Evolutionary conservation across 2,797 vertebrate genomes (phyloP).

Genomic region (Australoheros facetus): DNA sequence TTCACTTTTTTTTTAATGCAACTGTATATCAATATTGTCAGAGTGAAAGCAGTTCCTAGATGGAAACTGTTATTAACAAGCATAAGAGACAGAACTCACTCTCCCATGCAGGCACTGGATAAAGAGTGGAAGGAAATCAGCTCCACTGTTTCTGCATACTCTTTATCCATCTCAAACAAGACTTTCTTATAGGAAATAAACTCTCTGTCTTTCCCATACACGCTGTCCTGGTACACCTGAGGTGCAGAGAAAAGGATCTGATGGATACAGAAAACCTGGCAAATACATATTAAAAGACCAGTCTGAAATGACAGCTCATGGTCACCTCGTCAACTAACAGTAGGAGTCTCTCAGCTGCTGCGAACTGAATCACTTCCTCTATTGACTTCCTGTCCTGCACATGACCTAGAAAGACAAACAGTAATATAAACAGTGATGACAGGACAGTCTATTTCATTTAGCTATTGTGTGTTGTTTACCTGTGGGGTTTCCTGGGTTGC

Average conservation of each 20-base stretch:
- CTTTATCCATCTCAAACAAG: slow-evolving; percentile 83
- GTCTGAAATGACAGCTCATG: neutral
- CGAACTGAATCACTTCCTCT: slow-evolving; percentile 85
- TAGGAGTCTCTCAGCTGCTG: slow-evolving; percentile 83
- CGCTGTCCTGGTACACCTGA: slow-evolving; percentile 86
- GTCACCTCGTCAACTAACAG: slow-evolving; percentile 88
- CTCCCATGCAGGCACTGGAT: slow-evolving; percentile 83
- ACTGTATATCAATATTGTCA: too few relatives aligned
- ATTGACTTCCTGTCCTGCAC: slow-evolving; percentile 86
- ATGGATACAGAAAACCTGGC: neutral
- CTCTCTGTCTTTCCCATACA: slow-evolving; percentile 73
- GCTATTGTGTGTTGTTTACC: slow-evolving; percentile 47
- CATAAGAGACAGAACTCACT: slow-evolving; percentile 78
- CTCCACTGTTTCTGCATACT: slow-evolving; percentile 74
- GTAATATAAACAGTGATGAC: neutral
- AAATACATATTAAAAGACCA: neutral
- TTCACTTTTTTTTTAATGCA: too few relatives aligned
- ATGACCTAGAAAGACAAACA: slow-evolving; percentile 76
- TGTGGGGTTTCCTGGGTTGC: slow-evolving; percentile 80
- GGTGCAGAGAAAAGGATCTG: neutral
- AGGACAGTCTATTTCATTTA: neutral
- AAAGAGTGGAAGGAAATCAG: slow-evolving; percentile 85
- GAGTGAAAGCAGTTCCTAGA: too few relatives aligned
- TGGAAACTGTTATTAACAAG: neutral
- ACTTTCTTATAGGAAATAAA: slow-evolving; percentile 90